Evolutionary conservation across 2,888 invertebrate species (phyloP).

Genomic region (Idaea straminata): DNA sequence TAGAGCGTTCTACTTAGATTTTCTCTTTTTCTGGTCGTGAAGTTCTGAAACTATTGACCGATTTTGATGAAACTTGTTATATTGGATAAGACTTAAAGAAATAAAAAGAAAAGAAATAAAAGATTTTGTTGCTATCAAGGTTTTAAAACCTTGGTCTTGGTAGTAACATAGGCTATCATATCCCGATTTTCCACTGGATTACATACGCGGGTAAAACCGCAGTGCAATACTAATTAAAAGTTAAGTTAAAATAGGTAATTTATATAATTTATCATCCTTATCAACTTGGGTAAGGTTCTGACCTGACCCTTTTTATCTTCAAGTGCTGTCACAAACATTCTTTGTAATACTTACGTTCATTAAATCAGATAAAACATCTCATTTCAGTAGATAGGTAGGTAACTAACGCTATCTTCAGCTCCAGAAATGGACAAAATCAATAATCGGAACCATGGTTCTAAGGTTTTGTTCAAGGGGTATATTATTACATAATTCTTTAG

Average conservation of each 20-base stretch:
- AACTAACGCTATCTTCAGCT: neutral
- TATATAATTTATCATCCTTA: neutral
- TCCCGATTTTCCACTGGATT: too few species aligned
- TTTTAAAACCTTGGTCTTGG: too few species aligned
- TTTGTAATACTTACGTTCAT: neutral
- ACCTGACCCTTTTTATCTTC: neutral
- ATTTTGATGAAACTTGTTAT: too few species aligned
- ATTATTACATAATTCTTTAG: neutral
- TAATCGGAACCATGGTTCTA: neutral
- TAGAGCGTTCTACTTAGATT: too few species aligned
- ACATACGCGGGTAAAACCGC: too few species aligned
- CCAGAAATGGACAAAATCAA: neutral
- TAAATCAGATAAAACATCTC: neutral
- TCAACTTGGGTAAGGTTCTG: neutral
- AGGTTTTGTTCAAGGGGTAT: neutral
- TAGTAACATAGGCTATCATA: too few species aligned
- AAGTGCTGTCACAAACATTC: neutral
- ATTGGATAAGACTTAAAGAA: too few species aligned
- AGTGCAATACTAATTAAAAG: neutral
- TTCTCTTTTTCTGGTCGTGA: too few species aligned
- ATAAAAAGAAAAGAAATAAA: too few species aligned
- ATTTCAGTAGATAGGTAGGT: neutral
- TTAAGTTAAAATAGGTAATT: neutral
- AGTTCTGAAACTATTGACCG: too few species aligned
- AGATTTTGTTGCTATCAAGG: too few species aligned